Evolutionary conservation across 2,888 invertebrate species (phyloP), one percentile per base, ranked within the genome.

Genomic region (Parnassius mnemosyne): DNA sequence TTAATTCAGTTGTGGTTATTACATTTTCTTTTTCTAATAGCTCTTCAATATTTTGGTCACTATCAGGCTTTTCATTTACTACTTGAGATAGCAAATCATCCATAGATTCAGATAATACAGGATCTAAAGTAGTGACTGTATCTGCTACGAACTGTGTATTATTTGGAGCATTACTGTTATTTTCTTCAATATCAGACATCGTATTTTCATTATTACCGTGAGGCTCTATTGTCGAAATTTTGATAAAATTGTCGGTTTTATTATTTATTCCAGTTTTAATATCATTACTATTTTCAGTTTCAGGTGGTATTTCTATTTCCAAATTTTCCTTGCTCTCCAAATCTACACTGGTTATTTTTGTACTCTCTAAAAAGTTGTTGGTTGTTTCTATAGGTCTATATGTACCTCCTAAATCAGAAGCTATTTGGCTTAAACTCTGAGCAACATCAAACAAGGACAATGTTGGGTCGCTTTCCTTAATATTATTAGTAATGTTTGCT

Each of bases 341-440:
- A 64, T 81, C 78, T 47, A 80, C 68, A 7, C 69, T 73, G 68
- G 69, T 81, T 9, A 75, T 53, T 72, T 84, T 81, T 20, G 81
- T 83, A 3, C 75, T 74, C 58, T 89, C 88, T 61, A 85, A 67
- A 69, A 88, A 71, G 68, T 83, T 80, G 53, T 76, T 84, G 2
- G 83, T 72, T 16, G 89, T 88, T 51, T 89, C 85, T 42, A 85
- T 69, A 53, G 89, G 84, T 68, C 77, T 79, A 67, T 83, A 88
- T 61, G 76, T 83, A 51, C 78, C 78, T 43, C 87, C 89, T 34
- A 92, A 77, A 71, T 92, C 91, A 3, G 89, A 89, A 59, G 92
- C 89, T 69, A 92, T 92, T 80, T 92, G 91, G 68, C 90, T 92
- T 53, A 92, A 85, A 70, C 91, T 91, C 71, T 88, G 86, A 57